A percentile compares a stretch with the other conserved stretches of the same genome.
Conservation (phyloP, 2,888 invertebrate species). For the Dynastes hyllus region DNA sequence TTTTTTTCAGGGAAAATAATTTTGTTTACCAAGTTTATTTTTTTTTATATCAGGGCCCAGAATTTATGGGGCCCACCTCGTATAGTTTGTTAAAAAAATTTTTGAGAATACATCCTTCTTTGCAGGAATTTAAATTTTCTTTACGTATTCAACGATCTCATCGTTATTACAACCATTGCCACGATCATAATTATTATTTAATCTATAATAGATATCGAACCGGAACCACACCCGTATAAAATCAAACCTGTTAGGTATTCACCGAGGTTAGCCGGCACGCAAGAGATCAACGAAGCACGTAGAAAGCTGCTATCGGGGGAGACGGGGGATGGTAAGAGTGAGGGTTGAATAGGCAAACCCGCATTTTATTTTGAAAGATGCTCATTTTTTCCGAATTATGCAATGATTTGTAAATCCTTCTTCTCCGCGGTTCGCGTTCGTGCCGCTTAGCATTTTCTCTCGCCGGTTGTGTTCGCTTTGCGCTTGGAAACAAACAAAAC, state of each 20-base stretch:
- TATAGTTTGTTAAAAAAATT: no score
- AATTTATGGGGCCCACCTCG: no score
- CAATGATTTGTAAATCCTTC: constrained; percentile 49
- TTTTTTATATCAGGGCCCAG: no score
- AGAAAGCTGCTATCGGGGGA: constrained; percentile 28
- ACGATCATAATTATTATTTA: constrained; percentile 48
- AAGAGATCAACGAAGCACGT: constrained; percentile 19
- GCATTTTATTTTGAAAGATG: constrained; percentile 49
- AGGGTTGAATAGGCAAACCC: constrained; percentile 12
- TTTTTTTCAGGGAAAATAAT: no score
- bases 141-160: not conserved
- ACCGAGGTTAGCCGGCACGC: constrained; percentile 30
- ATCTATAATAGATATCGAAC: constrained; percentile 49
- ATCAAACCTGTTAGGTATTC: constrained; percentile 49
- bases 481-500: constrained; percentile 59
- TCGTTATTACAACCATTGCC: constrained; percentile 13
- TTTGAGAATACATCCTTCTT: no score
- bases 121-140: not conserved
- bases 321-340: not conserved
- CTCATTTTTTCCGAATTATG: constrained; percentile 44
- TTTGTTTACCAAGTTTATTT: no score
- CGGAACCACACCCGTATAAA: constrained; percentile 49
- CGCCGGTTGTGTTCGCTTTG: not conserved
- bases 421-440: constrained; percentile 29
- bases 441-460: constrained; percentile 40